Evolutionary conservation across 2,113 vertebrate species (phyloP).

Genomic region (Tauraco erythrolophus): DNA sequence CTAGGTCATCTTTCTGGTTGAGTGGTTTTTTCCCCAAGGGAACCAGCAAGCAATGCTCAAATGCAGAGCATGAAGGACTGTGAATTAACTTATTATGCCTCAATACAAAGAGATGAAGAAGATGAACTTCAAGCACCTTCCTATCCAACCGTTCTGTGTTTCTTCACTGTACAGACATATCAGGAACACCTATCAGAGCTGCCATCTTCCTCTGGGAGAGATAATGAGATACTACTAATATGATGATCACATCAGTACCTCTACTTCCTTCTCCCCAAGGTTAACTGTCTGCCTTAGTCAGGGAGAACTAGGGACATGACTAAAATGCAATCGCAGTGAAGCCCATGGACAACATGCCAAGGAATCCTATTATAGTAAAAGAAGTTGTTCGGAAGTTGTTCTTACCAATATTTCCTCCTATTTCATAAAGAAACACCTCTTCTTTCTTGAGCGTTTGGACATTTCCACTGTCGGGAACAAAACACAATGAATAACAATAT

Average conservation of each 20-base stretch:
- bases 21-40: background rate
- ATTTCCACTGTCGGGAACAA: conserved; percentile 77
- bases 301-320: background rate
- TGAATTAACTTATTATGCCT: background rate
- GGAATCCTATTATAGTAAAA: background rate
- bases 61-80: background rate
- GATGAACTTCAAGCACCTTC: conserved; percentile 8
- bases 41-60: background rate
- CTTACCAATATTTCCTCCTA: conserved; percentile 99
- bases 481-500: conserved; percentile 48
- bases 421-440: conserved; percentile 93
- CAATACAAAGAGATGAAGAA: background rate
- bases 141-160: background rate
- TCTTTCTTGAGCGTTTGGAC: conserved; percentile 82
- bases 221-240: background rate
- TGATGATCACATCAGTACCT: background rate
- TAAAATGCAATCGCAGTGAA: background rate
- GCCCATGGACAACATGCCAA: background rate
- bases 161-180: background rate
- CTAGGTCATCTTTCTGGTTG: background rate
- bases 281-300: background rate
- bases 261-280: background rate
- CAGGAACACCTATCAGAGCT: background rate
- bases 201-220: background rate
- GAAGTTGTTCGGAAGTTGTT: background rate